Conservation (phyloP, 2,888 invertebrate genomes). For the Tachina lurida region DNA sequence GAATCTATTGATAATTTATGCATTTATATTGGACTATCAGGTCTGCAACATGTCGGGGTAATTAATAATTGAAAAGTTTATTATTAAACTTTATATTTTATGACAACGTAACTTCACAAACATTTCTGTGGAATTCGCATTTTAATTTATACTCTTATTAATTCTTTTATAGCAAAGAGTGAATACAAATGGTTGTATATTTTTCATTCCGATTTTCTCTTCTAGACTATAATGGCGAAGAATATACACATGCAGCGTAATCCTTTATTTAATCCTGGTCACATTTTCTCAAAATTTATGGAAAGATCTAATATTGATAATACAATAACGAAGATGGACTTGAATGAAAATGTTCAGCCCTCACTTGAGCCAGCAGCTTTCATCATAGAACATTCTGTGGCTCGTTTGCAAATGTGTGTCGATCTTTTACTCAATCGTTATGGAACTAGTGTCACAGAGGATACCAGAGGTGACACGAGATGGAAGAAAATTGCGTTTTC, state of each 20-base stretch:
- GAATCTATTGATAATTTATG: slow-evolving; percentile 85
- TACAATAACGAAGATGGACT: slow-evolving; percentile 85
- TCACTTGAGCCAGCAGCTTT: slow-evolving; percentile 85
- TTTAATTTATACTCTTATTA: too few relatives aligned
- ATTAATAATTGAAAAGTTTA: slow-evolving; percentile 38
- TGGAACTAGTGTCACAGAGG: slow-evolving; percentile 87
- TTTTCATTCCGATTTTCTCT: slow-evolving; percentile 5
- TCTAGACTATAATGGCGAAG: slow-evolving; percentile 83
- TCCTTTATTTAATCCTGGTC: slow-evolving; percentile 87
- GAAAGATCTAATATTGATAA: slow-evolving; percentile 85
- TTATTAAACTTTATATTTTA: too few relatives aligned
- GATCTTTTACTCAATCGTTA: slow-evolving; percentile 86
- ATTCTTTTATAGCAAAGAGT: too few relatives aligned
- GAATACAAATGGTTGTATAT: neutral
- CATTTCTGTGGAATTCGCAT: too few relatives aligned
- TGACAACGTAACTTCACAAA: too few relatives aligned
- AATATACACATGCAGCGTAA: slow-evolving; percentile 87
- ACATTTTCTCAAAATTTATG: slow-evolving; percentile 85
- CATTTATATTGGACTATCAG: slow-evolving; percentile 84
- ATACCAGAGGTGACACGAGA: too few relatives aligned
- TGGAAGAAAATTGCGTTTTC: too few relatives aligned
- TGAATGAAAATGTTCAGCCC: slow-evolving; percentile 90
- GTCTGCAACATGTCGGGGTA: slow-evolving; percentile 89
- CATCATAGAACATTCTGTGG: slow-evolving; percentile 87
- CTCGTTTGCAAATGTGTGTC: slow-evolving; percentile 85